Conservation (phyloP, 2,113 vertebrate species). For the Rattus norvegicus region DNA sequence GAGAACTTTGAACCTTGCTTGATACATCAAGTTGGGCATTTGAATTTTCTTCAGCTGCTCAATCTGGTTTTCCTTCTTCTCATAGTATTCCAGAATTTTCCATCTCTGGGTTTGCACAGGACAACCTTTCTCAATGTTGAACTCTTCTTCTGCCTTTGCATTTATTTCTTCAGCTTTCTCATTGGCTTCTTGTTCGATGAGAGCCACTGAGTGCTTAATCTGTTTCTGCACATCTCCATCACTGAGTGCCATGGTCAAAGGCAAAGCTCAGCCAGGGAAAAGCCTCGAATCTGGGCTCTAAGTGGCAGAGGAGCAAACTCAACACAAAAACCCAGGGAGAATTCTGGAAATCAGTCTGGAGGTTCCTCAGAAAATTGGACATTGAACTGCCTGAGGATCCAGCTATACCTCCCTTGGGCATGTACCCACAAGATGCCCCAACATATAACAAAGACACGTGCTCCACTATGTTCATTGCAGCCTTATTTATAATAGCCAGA, state of each 20-base stretch:
- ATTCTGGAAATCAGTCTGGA: too few species aligned
- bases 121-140: constrained; percentile 99
- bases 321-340: accelerated
- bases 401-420: too few species aligned
- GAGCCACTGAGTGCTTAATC: constrained; percentile 53
- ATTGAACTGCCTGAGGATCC: too few species aligned
- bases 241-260: constrained; percentile 93
- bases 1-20: constrained; percentile 97
- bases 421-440: too few species aligned
- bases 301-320: accelerated
- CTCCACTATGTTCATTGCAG: too few species aligned
- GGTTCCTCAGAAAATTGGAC: too few species aligned
- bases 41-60: constrained; percentile 99
- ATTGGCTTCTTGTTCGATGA: too few species aligned
- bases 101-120: constrained; percentile 98
- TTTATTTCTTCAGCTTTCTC: too few species aligned
- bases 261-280: accelerated
- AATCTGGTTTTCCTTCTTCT: constrained; percentile 99
- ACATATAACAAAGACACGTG: too few species aligned
- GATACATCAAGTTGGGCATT: constrained; percentile 99
- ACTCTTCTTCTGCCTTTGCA: constrained; percentile 96
- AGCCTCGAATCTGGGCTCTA: accelerated
- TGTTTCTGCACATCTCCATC: constrained; percentile 97
- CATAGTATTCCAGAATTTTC: constrained; percentile 99
- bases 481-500: too few species aligned